phyloP scores from a whole-genome alignment of 2,113 vertebrate species.

The Chlorodrepanis virens region DNA sequence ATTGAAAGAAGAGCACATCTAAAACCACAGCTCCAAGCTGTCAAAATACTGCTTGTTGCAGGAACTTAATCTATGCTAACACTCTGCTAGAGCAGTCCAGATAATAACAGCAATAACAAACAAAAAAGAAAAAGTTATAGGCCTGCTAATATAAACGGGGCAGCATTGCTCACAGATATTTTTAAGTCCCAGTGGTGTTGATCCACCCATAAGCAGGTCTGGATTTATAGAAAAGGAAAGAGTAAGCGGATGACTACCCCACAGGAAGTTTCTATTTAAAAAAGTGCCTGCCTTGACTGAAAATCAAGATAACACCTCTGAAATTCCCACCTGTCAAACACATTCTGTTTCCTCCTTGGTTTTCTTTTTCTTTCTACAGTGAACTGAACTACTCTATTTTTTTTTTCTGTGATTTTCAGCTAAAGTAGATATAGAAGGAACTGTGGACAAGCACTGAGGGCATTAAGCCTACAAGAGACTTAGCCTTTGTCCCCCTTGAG shows the following conservation, averaged over 20 bases:
- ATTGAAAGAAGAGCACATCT: not conserved
- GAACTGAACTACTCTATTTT: not conserved
- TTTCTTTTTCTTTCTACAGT: not conserved
- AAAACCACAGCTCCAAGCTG: not conserved
- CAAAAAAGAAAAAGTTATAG: not conserved
- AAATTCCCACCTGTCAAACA: not conserved
- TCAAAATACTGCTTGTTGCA: not conserved
- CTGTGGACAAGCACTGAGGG: not conserved
- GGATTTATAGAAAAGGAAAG: not conserved
- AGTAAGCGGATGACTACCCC: not conserved
- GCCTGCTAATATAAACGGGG: not conserved
- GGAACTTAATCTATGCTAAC: not conserved
- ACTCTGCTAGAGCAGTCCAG: not conserved
- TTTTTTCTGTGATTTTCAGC: not conserved
- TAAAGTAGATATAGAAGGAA: not conserved
- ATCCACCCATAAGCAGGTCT: not conserved
- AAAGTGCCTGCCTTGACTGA: not conserved
- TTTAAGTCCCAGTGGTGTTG: not conserved
- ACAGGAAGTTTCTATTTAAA: not conserved
- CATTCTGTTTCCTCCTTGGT: not conserved
- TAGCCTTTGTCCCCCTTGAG: not conserved
- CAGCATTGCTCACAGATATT: not conserved
- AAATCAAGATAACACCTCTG: not conserved
- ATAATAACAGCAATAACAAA: not conserved
- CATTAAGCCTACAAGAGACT: not conserved